Evolutionary conservation across 2,888 invertebrate species (phyloP).

Genomic region (Caenorhabditis sinica): DNA sequence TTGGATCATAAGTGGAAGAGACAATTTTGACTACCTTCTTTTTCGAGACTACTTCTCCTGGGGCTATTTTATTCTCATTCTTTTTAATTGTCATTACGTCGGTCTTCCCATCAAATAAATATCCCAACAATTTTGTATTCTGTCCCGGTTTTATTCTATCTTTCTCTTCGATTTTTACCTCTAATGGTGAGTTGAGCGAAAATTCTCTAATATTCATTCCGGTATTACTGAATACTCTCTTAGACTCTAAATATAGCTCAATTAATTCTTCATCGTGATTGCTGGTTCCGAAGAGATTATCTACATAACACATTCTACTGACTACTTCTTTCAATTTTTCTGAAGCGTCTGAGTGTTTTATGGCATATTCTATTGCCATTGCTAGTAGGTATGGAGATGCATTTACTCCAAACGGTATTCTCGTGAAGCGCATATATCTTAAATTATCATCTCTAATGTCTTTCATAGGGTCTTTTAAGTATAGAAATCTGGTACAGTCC

Average conservation of each 20-base stretch:
- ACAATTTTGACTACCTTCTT: neutral
- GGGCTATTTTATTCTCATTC: neutral
- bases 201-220: constrained; percentile 14
- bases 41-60: neutral
- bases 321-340: constrained; percentile 5
- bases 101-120: too few relatives aligned
- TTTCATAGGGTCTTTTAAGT: neutral
- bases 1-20: constrained; percentile 4
- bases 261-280: constrained; percentile 1
- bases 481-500: neutral
- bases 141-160: neutral
- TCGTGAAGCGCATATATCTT: neutral
- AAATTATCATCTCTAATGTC: neutral
- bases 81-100: neutral
- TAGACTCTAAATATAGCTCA: neutral
- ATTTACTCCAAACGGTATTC: neutral
- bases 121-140: constrained; percentile 13
- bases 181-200: constrained; percentile 6
- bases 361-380: constrained; percentile 5
- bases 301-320: constrained; percentile 4
- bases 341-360: neutral
- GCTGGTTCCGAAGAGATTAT: neutral
- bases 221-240: neutral
- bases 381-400: constrained; percentile 3
- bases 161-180: neutral